Conservation (phyloP, 2,797 vertebrate species). For the Hybognathus amarus region DNA sequence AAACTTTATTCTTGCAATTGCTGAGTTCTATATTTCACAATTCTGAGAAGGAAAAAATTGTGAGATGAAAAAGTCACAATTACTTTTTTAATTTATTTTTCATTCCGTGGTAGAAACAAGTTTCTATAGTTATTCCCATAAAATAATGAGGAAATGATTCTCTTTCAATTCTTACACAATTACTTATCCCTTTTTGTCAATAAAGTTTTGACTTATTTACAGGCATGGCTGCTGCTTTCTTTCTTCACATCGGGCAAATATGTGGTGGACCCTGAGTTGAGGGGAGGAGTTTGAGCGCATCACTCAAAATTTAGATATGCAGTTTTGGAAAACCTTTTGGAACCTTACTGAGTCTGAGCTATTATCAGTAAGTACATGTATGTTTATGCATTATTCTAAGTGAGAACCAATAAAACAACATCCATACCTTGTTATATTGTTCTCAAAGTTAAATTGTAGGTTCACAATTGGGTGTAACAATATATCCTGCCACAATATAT, state of each 20-base stretch:
- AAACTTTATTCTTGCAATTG: neutral
- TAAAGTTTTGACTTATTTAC: neutral
- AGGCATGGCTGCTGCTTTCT: constrained; percentile 78
- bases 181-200: neutral
- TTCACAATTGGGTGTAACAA: too few species aligned
- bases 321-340: constrained; percentile 85
- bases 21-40: too few species aligned
- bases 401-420: neutral
- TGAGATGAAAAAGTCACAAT: too few species aligned
- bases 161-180: neutral
- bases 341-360: constrained; percentile 80
- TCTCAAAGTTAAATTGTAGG: neutral
- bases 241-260: constrained; percentile 82
- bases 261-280: constrained; percentile 78
- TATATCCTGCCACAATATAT: too few species aligned
- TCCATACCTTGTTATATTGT: neutral
- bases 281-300: constrained; percentile 79
- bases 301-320: constrained; percentile 80
- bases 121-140: neutral
- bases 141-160: neutral
- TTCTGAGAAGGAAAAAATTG: neutral
- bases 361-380: constrained; percentile 71
- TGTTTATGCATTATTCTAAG: neutral
- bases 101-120: neutral
- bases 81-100: neutral